phyloP scores from a whole-genome alignment of 1,140 invertebrate species.

The Halotydeus destructor region DNA sequence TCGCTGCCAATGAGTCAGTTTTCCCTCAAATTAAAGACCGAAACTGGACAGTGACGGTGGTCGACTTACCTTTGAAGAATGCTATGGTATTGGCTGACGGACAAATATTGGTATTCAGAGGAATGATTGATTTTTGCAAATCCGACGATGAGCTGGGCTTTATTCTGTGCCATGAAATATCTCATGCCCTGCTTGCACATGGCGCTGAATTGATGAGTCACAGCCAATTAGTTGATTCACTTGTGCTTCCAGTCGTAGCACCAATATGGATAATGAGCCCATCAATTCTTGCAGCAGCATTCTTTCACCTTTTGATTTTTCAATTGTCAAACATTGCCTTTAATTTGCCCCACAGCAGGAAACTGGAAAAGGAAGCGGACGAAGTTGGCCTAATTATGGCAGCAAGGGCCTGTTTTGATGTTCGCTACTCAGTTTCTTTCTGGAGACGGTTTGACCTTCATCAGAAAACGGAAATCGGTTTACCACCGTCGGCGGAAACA shows the following conservation, averaged over 20 bases:
- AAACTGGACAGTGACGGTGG: conserved; percentile 30
- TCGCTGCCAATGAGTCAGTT: conserved; percentile 26
- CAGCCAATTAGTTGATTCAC: conserved; percentile 27
- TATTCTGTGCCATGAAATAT: conserved; percentile 41
- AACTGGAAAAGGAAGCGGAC: conserved; percentile 40
- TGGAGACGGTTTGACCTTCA: conserved; percentile 34
- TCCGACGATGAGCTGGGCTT: too few species aligned
- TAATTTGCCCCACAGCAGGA: conserved; percentile 34
- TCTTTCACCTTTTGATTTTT: conserved; percentile 31
- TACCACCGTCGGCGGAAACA: conserved; percentile 15
- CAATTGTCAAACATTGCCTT: conserved; percentile 27
- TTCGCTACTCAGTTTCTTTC: conserved; percentile 35
- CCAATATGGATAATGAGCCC: conserved; percentile 38
- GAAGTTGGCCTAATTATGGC: conserved; percentile 35
- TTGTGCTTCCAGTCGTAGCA: conserved; percentile 30
- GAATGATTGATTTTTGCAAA: too few species aligned
- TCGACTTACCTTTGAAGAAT: conserved; percentile 26
- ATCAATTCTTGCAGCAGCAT: conserved; percentile 29
- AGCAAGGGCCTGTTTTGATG: conserved; percentile 42
- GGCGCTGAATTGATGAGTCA: conserved; percentile 32
- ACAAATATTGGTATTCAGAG: too few species aligned
- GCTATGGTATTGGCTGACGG: too few species aligned
- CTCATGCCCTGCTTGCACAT: conserved; percentile 33
- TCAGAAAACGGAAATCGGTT: conserved; percentile 19
- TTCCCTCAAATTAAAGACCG: conserved; percentile 25